Evolutionary conservation across 2,797 vertebrate species (phyloP).

Genomic region (Cuniculus paca): DNA sequence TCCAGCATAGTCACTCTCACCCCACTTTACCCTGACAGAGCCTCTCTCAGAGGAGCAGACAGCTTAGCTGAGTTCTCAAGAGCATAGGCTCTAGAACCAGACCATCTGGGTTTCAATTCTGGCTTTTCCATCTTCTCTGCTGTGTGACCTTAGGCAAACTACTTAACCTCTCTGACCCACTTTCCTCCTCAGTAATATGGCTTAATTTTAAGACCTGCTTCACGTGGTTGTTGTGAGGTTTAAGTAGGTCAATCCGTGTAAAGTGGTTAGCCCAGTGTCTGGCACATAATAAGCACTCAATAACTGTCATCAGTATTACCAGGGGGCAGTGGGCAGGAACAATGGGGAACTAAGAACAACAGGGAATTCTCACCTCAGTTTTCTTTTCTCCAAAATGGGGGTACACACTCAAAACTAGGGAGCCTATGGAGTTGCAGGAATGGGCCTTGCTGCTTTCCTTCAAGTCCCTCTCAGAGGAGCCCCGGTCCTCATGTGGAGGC

Average conservation of each 20-base stretch:
- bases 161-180: conserved; percentile 38
- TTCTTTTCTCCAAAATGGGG: conserved; percentile 37
- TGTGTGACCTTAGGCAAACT: conserved; percentile 29
- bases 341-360: background rate
- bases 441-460: background rate
- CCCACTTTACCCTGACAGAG: background rate
- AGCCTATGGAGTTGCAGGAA: background rate
- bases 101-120: conserved; percentile 14
- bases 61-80: conserved; percentile 2
- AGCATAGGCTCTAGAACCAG: background rate
- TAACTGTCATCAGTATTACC: background rate
- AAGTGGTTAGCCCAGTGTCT: background rate
- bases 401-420: background rate
- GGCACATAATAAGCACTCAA: background rate
- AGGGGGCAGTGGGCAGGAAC: background rate
- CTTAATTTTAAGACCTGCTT: conserved; percentile 38
- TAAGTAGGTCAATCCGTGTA: background rate
- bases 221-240: background rate
- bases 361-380: background rate
- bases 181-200: background rate
- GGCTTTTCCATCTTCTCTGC: conserved; percentile 32
- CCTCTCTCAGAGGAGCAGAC: background rate
- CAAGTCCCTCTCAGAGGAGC: background rate
- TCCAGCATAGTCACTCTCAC: background rate
- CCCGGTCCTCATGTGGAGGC: background rate